Evolutionary conservation across 2,888 invertebrate genomes (phyloP), one percentile per base, ranked within the genome.

Genomic region (Achlya flavicornis): DNA sequence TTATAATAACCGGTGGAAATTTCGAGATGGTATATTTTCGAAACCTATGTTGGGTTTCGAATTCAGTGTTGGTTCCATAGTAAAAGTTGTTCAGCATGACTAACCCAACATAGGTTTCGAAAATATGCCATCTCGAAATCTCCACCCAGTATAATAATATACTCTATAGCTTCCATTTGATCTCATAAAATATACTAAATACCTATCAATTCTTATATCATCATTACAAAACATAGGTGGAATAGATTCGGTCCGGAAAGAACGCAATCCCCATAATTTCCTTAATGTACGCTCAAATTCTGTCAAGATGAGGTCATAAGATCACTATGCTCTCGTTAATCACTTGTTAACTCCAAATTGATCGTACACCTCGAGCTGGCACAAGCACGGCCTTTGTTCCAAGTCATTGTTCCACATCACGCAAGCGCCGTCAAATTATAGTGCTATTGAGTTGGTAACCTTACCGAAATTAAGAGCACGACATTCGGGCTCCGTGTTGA

Each of bases 381-480:
- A 73, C 64, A 66, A 66, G 10, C 35, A 35, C 60, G 75, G 76
- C 81, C 81, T 85, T 79, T 84, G 82, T 74, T 72, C 66, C 67
- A 71, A 64, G 72, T 64, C 69, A 74, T 84, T 87, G 86, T 80
- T 80, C 79, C 70, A 78, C 77, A 67, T 76, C 81, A 82, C 83
- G 85, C 80, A 78, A 78, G 41, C 73, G 74, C 75, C 72, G 73
- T 78, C 71, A 66, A 79, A 78, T 68, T 73, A 79, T 76, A 71
- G 64, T 72, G 75, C 73, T 75, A 81, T 80, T 83, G 80, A 84
- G 74, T 73, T 68, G 73, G 75, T 83, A 85, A 87, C 87, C 87
- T 89, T 87, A 88, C 77, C 77, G 67, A 84, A 86, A 85, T 84
- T 84, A 81, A 78, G 79, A 82, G 74, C 87, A 88, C 86, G 87